Evolutionary conservation across 2,113 vertebrate genomes (phyloP).

Genomic region (Micromys minutus): DNA sequence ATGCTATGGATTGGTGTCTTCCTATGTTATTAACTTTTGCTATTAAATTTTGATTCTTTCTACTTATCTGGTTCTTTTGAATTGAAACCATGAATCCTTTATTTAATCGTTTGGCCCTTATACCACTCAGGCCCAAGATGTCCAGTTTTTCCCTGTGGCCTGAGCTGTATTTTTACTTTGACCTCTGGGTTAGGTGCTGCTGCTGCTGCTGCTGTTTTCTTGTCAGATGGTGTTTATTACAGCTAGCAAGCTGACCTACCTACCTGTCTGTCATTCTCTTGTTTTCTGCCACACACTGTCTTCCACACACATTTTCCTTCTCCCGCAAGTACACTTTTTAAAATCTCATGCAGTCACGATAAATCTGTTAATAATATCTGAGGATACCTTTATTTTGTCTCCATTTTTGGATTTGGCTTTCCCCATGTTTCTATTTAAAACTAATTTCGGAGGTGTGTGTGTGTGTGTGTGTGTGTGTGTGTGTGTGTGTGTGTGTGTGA

Average conservation of each 20-base stretch:
- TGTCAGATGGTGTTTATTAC: not conserved
- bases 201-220: not conserved
- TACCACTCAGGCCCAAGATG: not conserved
- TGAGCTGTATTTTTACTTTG: slow-evolving; percentile 24
- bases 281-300: not conserved
- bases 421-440: not conserved
- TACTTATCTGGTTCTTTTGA: slow-evolving; percentile 9
- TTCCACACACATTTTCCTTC: not conserved
- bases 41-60: slow-evolving; percentile 3
- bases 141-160: not conserved
- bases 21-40: not conserved
- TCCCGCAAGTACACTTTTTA: not conserved
- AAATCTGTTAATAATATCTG: not conserved
- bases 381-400: slow-evolving; percentile 14
- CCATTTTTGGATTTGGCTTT: slow-evolving; percentile 31
- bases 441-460: not conserved
- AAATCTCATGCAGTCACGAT: not conserved
- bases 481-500: not conserved
- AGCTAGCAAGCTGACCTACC: not conserved
- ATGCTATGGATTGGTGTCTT: not conserved
- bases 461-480: not conserved
- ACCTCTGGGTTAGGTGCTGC: not conserved
- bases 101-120: not conserved
- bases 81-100: not conserved
- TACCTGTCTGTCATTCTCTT: not conserved